Evolutionary conservation across 1,140 invertebrate genomes (phyloP).

Genomic region (Aphidius gifuensis): DNA sequence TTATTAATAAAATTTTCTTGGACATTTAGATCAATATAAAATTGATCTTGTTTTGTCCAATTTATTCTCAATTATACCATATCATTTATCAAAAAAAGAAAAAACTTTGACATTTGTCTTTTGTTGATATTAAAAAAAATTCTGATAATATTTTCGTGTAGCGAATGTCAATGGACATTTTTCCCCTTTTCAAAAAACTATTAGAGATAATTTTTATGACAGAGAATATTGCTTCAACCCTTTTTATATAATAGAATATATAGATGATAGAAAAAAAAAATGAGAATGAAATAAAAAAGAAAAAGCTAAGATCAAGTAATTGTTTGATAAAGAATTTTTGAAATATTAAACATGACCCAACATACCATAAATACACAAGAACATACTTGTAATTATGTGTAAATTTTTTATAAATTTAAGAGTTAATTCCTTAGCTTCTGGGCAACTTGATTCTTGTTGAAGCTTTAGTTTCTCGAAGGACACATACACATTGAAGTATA

Average conservation of each 20-base stretch:
- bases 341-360: no score
- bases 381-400: no score
- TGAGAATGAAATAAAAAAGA: not conserved
- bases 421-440: constrained; percentile 14
- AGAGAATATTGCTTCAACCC: not conserved
- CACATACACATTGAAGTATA: not conserved
- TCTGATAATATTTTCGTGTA: constrained; percentile 40
- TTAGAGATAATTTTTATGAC: not conserved
- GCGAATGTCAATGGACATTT: constrained; percentile 45
- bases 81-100: no score
- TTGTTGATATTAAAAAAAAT: constrained; percentile 27
- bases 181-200: not conserved
- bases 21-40: no score
- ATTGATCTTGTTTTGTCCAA: no score
- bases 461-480: constrained; percentile 12
- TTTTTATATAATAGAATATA: not conserved
- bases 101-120: no score
- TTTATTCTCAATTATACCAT: no score
- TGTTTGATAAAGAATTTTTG: no score
- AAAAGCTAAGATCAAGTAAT: no score
- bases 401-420: no score
- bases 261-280: not conserved
- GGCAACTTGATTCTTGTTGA: not conserved
- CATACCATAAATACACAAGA: no score
- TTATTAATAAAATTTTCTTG: no score